These are phyloP conservation scores for Conchocele bisecta DNA, from an alignment of 2,888 invertebrate species.

Conservation along the genomic window DNA sequence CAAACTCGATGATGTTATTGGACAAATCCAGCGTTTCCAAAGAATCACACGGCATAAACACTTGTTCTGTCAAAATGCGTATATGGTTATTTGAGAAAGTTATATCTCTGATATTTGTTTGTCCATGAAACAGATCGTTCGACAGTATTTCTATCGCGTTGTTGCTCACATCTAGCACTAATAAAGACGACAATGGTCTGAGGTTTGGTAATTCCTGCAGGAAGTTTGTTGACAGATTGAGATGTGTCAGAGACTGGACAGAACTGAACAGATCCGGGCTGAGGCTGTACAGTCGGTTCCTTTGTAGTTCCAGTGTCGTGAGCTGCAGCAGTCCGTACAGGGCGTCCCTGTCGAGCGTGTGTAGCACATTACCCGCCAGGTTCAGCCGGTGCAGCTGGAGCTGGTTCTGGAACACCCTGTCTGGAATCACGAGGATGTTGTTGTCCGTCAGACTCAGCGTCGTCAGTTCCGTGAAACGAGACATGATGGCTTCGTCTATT, in stretches of 20 bases:
- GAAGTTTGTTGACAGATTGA: conserved; percentile 50
- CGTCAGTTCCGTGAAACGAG: conserved; percentile 16
- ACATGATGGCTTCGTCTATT: conserved; percentile 30
- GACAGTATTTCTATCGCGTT: conserved; percentile 52
- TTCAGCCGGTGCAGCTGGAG: conserved; percentile 41
- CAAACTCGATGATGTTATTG: conserved; percentile 51
- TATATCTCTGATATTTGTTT: conserved; percentile 47
- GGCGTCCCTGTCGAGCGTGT: conserved; percentile 33
- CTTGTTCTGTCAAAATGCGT: conserved; percentile 38
- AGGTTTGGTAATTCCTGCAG: conserved; percentile 39
- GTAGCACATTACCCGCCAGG: conserved; percentile 55
- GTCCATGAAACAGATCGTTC: conserved; percentile 48
- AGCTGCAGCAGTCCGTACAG: conserved; percentile 48
- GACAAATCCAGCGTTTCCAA: conserved; percentile 59
- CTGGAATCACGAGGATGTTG: conserved; percentile 25
- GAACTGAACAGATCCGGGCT: conserved; percentile 19
- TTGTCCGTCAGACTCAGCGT: conserved; percentile 49
- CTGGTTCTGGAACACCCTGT: conserved; percentile 49
- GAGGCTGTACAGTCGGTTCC: conserved; percentile 50
- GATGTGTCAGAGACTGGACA: conserved; percentile 16
- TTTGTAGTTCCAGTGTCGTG: conserved; percentile 45
- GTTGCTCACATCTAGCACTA: conserved; percentile 54
- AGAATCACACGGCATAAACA: conserved; percentile 59
- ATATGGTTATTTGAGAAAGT: conserved; percentile 56
- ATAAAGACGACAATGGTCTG: conserved; percentile 23